phyloP scores from a whole-genome alignment of 2,888 invertebrate genomes.

The Meandrusa payeni region DNA sequence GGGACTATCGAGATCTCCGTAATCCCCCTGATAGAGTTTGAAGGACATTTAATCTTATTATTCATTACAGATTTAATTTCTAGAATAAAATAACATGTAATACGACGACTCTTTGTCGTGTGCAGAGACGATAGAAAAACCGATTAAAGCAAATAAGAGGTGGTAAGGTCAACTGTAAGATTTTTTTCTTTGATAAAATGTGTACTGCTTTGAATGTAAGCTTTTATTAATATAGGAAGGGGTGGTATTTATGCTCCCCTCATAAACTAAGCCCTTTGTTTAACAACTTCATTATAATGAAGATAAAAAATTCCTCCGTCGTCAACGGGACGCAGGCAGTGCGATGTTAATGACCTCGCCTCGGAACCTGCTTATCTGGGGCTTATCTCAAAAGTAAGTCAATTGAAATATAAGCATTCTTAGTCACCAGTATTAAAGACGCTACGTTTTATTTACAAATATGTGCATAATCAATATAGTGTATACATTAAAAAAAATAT shows the following conservation, averaged over 20 bases:
- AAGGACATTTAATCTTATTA: too few species aligned
- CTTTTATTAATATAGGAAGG: conserved; percentile 1
- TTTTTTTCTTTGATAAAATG: too few species aligned
- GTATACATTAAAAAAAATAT: background rate
- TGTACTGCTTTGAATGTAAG: too few species aligned
- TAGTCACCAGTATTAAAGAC: background rate
- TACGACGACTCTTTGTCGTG: too few species aligned
- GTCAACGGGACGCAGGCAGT: conserved; percentile 28
- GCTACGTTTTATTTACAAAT: background rate
- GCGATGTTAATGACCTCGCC: conserved; percentile 43
- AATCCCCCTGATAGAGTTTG: too few species aligned
- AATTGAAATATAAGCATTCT: conserved; percentile 31
- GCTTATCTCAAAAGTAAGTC: conserved; percentile 41
- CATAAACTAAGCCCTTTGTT: conserved; percentile 15
- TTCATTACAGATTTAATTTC: too few species aligned
- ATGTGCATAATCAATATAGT: background rate
- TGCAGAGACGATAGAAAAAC: too few species aligned
- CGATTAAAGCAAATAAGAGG: too few species aligned
- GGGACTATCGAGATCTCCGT: too few species aligned
- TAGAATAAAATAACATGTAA: too few species aligned
- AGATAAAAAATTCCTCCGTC: conserved; percentile 28
- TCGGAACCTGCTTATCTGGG: conserved; percentile 43
- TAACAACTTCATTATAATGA: conserved; percentile 24
- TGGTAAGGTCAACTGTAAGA: too few species aligned
- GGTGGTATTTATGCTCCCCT: background rate